Percentiles rank a stretch among this genome's conserved stretches.
These are phyloP conservation scores for Characodon lateralis DNA, from an alignment of 2,797 vertebrate genomes.

Conservation along the genomic window DNA sequence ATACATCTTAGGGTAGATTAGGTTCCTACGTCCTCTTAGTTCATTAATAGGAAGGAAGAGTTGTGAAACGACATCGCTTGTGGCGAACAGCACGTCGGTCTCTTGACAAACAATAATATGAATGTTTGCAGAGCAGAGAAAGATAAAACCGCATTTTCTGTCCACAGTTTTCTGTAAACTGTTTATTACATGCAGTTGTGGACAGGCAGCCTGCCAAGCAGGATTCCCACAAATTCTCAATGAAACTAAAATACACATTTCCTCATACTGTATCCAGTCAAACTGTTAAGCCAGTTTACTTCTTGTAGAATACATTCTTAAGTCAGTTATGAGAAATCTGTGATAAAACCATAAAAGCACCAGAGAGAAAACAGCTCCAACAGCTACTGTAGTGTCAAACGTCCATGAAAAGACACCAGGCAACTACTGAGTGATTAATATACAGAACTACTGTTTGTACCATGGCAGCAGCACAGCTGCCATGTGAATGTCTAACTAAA, in stretches of 20 bases:
- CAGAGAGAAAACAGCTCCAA: neutral
- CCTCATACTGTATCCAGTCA: conserved; percentile 6
- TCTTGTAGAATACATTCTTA: conserved; percentile 7
- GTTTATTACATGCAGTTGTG: conserved; percentile 59
- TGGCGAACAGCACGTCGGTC: conserved; percentile 44
- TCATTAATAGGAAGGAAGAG: conserved; percentile 45
- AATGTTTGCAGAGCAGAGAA: conserved; percentile 31
- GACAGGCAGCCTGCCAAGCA: conserved; percentile 36
- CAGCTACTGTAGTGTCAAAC: conserved; percentile 14
- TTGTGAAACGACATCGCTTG: conserved; percentile 42
- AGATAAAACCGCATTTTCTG: conserved; percentile 37
- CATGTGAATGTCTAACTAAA: conserved; percentile 69
- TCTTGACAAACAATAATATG: conserved; percentile 43
- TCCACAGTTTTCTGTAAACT: conserved; percentile 37
- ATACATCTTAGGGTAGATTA: conserved; percentile 20
- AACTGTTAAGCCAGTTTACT: conserved; percentile 16
- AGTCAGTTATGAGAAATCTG: conserved; percentile 13
- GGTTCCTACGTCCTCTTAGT: conserved; percentile 29
- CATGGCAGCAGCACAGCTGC: conserved; percentile 59
- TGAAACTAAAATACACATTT: conserved; percentile 40
- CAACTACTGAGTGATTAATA: conserved; percentile 52
- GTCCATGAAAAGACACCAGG: conserved; percentile 32
- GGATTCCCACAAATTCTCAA: conserved; percentile 40
- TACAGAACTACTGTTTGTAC: conserved; percentile 51
- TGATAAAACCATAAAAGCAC: conserved; percentile 3